phyloP scores from a whole-genome alignment of 1,140 invertebrate species.

The Drosophila repleta region DNA sequence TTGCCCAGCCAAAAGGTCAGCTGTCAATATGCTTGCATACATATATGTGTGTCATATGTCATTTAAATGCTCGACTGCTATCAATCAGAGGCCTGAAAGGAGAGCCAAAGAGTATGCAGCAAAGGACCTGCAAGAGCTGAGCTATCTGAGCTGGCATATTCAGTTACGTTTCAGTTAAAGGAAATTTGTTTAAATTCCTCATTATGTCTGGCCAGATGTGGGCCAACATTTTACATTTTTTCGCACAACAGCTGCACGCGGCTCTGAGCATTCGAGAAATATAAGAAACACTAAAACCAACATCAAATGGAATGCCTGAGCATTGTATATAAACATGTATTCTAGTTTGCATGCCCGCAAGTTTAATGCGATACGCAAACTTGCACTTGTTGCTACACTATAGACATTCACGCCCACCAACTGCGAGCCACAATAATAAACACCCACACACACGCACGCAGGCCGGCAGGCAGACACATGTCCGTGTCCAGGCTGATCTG shows the following conservation, averaged over 20 bases:
- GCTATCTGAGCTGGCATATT: neutral
- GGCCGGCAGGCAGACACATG: constrained; percentile 9
- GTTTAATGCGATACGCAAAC: constrained; percentile 64
- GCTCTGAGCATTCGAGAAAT: constrained; percentile 13
- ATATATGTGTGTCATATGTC: neutral
- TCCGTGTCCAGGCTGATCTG: constrained; percentile 16
- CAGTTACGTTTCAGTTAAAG: neutral
- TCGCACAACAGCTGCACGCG: constrained; percentile 52
- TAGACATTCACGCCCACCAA: constrained; percentile 21
- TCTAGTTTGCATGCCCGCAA: constrained; percentile 32
- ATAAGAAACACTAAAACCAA: constrained; percentile 34
- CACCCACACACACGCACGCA: neutral
- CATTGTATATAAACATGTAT: constrained; percentile 61
- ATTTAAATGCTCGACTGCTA: neutral
- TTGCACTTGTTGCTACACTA: constrained; percentile 61
- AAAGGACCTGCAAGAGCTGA: neutral
- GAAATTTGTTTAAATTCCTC: neutral
- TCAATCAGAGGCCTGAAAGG: neutral
- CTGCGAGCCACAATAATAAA: constrained; percentile 20
- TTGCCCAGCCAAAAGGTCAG: constrained; percentile 16
- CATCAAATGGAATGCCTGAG: constrained; percentile 58
- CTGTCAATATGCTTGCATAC: neutral
- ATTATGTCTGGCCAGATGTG: constrained; percentile 51
- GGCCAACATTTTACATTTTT: constrained; percentile 57
- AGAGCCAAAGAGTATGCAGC: constrained; percentile 18